phyloP scores from a whole-genome alignment of 1,140 invertebrate species.

The Drosophila sproati region DNA sequence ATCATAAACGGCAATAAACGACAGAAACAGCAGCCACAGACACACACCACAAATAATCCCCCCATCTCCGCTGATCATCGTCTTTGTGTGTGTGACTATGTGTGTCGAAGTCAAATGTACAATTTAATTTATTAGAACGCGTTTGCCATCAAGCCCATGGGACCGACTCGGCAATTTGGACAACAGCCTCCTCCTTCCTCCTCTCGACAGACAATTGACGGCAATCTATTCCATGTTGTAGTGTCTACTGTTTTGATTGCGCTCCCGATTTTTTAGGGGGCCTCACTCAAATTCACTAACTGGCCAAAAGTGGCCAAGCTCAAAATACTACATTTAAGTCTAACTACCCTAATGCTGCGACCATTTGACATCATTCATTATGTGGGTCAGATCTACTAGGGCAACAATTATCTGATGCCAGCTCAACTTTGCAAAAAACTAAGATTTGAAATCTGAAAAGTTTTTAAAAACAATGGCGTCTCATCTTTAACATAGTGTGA shows the following conservation, averaged over 20 bases:
- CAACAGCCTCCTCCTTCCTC: slow-evolving; percentile 10
- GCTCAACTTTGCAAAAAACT: not conserved
- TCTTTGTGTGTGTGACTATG: slow-evolving; percentile 20
- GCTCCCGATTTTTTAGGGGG: slow-evolving; percentile 7
- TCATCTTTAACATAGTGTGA: no score
- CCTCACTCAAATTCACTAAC: slow-evolving; percentile 11
- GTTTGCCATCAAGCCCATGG: slow-evolving; percentile 61
- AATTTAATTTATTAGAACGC: slow-evolving; percentile 83
- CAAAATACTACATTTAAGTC: not conserved
- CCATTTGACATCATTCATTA: slow-evolving; percentile 6
- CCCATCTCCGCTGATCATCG: not conserved
- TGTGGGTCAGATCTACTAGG: not conserved
- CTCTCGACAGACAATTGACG: slow-evolving; percentile 55
- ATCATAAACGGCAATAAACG: slow-evolving; percentile 73
- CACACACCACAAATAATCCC: slow-evolving; percentile 20
- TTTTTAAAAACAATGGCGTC: not conserved
- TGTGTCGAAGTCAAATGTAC: slow-evolving; percentile 75
- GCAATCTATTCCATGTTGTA: slow-evolving; percentile 64
- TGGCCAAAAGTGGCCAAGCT: not conserved
- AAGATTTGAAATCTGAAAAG: not conserved
- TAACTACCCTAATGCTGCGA: not conserved
- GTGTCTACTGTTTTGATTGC: slow-evolving; percentile 33
- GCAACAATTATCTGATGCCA: slow-evolving; percentile 2
- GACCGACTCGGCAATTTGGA: slow-evolving; percentile 29
- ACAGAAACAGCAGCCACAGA: slow-evolving; percentile 27